A percentile compares a stretch with the other conserved stretches of the same genome.
Evolutionary conservation across 1,140 invertebrate species (phyloP).

Genomic region (Metopolophium dirhodum): DNA sequence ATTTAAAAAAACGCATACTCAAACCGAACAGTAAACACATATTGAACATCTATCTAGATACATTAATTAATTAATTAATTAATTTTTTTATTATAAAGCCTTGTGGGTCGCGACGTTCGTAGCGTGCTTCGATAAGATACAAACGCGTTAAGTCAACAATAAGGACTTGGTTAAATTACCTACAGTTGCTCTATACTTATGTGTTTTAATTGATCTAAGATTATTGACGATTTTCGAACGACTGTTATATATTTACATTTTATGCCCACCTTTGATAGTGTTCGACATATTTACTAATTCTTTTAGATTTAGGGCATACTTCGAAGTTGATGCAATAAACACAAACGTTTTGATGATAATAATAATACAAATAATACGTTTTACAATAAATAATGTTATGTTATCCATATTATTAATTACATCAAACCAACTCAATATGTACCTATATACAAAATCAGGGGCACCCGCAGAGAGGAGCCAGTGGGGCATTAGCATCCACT

Average conservation of each 20-base stretch:
- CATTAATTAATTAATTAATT: background rate
- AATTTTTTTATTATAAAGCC: slow-evolving; percentile 1
- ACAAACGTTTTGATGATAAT: background rate
- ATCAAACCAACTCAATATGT: background rate
- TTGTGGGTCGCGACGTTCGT: background rate
- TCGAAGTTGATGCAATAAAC: background rate
- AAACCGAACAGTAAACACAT: background rate
- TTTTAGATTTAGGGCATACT: background rate
- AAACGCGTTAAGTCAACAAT: background rate
- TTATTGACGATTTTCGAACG: background rate
- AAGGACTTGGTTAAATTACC: background rate
- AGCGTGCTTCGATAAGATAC: background rate
- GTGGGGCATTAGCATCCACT: no score
- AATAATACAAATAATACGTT: background rate
- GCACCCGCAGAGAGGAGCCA: no score
- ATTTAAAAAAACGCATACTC: background rate
- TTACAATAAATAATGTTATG: background rate
- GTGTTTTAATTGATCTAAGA: background rate
- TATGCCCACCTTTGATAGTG: background rate
- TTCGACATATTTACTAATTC: background rate
- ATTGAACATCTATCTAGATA: background rate
- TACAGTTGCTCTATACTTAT: background rate
- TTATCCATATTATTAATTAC: background rate
- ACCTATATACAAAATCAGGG: background rate
- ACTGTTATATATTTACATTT: background rate